These are phyloP conservation scores for Halocynthia roretzi DNA, from an alignment of 23 tunicate genomes.

Conservation along the genomic window DNA sequence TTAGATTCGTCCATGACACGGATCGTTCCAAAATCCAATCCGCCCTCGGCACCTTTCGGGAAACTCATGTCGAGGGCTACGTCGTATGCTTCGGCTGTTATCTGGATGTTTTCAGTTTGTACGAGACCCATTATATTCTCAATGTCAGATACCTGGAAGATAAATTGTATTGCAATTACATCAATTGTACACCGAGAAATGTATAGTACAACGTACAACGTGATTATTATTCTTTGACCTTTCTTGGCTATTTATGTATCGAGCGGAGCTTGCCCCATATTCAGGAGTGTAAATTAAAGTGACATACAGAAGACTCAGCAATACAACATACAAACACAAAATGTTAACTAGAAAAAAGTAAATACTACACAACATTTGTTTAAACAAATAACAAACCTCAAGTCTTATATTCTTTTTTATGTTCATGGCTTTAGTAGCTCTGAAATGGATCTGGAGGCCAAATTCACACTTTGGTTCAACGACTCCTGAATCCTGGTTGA, in stretches of 20 bases:
- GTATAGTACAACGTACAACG: too few relatives aligned
- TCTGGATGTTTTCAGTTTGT: slow-evolving; percentile 86
- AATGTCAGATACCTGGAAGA: slow-evolving; percentile 65
- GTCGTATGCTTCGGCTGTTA: slow-evolving; percentile 96
- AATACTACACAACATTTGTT: too few relatives aligned
- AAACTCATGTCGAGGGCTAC: slow-evolving; percentile 98
- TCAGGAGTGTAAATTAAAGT: too few relatives aligned
- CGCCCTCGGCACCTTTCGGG: slow-evolving; percentile 98
- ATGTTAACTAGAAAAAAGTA: too few relatives aligned
- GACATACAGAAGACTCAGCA: too few relatives aligned
- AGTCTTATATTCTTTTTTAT: slow-evolving; percentile 82
- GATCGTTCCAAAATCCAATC: slow-evolving; percentile 88
- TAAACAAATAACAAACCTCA: slow-evolving; percentile 43
- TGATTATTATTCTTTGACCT: too few relatives aligned
- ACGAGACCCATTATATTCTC: slow-evolving; percentile 93
- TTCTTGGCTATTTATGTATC: too few relatives aligned
- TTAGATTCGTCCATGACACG: slow-evolving; percentile 91
- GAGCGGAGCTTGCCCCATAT: too few relatives aligned
- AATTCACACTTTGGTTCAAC: slow-evolving; percentile 71
- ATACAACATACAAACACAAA: too few relatives aligned
- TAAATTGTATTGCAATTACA: background rate
- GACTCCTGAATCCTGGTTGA: slow-evolving; percentile 71
- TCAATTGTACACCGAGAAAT: too few relatives aligned
- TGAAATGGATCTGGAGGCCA: slow-evolving; percentile 76
- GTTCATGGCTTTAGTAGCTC: slow-evolving; percentile 87